Evolutionary conservation across 2,797 vertebrate genomes (phyloP).

Genomic region (Poeciliopsis turneri): DNA sequence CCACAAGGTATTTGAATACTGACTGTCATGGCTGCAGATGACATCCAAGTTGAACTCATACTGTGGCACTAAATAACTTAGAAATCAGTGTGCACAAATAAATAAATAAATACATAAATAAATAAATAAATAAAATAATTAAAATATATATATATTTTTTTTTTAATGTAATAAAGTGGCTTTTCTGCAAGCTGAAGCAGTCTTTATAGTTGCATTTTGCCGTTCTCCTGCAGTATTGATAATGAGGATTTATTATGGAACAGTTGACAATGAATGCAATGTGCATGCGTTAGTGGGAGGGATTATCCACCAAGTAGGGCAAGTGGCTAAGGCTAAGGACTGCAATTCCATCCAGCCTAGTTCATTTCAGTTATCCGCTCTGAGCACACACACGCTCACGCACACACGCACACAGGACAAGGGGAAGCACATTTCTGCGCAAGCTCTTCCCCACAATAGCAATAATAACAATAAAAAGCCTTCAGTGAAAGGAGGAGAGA

Average conservation of each 20-base stretch:
- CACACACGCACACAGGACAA: constrained; percentile 44
- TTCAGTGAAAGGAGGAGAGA: neutral
- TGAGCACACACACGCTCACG: constrained; percentile 29
- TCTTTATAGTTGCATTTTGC: constrained; percentile 33
- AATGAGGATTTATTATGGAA: constrained; percentile 75
- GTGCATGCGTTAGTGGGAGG: constrained; percentile 83
- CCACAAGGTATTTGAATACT: constrained; percentile 23
- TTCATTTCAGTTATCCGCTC: constrained; percentile 83
- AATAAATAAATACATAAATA: too few species aligned
- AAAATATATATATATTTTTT: neutral
- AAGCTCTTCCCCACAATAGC: constrained; percentile 20
- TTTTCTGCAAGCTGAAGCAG: constrained; percentile 19
- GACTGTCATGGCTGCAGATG: constrained; percentile 34
- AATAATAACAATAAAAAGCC: constrained; percentile 3
- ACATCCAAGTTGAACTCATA: constrained; percentile 29
- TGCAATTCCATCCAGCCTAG: constrained; percentile 83
- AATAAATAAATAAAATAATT: too few species aligned
- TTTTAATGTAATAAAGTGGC: constrained; percentile 12
- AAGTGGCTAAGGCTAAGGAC: constrained; percentile 83
- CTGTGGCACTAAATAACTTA: constrained; percentile 6
- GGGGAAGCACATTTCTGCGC: constrained; percentile 48
- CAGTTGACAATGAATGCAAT: constrained; percentile 77
- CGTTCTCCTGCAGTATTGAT: constrained; percentile 63
- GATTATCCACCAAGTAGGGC: constrained; percentile 84
- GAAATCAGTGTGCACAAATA: constrained; percentile 8